phyloP scores from a whole-genome alignment of 2,888 invertebrate species.

The Trachelus troglodyta region DNA sequence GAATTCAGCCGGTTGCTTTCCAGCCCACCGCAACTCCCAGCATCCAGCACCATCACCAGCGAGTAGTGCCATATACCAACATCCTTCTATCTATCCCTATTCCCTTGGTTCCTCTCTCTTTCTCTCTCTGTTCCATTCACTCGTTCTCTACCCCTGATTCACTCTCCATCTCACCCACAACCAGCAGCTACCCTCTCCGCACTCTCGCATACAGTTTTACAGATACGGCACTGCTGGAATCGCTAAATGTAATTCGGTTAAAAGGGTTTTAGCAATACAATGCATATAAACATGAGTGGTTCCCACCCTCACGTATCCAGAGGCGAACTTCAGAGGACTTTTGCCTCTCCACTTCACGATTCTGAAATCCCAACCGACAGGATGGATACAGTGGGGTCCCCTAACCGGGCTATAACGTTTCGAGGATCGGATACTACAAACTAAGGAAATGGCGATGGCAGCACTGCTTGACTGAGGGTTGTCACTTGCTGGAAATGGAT shows the following conservation, averaged over 20 bases:
- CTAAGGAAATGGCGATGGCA: not conserved
- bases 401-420: slow-evolving; percentile 44
- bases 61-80: not conserved
- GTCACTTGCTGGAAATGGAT: not conserved
- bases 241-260: slow-evolving; percentile 66
- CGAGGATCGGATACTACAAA: slow-evolving; percentile 26
- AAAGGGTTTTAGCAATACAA: slow-evolving; percentile 66
- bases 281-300: slow-evolving; percentile 65
- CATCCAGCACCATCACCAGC: not conserved
- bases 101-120: slow-evolving; percentile 19
- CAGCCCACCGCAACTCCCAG: slow-evolving; percentile 4
- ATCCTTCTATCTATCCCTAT: not conserved
- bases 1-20: slow-evolving; percentile 40
- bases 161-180: slow-evolving; percentile 18
- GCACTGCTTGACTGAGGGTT: not conserved
- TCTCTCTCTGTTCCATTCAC: slow-evolving; percentile 7
- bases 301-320: slow-evolving; percentile 29
- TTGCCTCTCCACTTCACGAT: slow-evolving; percentile 3
- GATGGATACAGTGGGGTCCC: slow-evolving; percentile 15
- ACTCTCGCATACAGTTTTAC: slow-evolving; percentile 35
- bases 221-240: slow-evolving; percentile 56
- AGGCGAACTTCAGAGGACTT: slow-evolving; percentile 14
- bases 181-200: slow-evolving; percentile 11
- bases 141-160: not conserved
- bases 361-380: not conserved